Conservation (phyloP, 1,140 invertebrate genomes). For the Calephelis nemesis region DNA sequence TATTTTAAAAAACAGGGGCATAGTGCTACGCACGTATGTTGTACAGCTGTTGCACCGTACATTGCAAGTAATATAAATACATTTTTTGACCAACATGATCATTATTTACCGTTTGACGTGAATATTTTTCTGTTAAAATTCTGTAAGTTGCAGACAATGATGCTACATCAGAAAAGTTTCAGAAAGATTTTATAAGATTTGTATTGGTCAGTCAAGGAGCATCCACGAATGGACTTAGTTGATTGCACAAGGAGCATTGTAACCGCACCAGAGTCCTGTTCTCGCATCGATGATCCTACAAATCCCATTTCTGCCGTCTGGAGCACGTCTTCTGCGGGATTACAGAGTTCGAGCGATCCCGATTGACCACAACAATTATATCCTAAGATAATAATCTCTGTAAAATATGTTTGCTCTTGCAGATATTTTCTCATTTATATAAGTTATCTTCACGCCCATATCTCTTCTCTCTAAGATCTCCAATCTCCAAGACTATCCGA, state of each 20-base stretch:
- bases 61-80: too few relatives aligned
- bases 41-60: too few relatives aligned
- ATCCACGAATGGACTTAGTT: constrained; percentile 25
- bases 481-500: too few relatives aligned
- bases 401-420: constrained; percentile 1
- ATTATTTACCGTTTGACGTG: too few relatives aligned
- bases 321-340: constrained; percentile 61
- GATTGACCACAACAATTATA: constrained; percentile 46
- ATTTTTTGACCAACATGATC: too few relatives aligned
- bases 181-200: background rate
- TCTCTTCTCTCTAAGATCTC: too few relatives aligned
- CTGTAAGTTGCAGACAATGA: too few relatives aligned
- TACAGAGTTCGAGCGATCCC: constrained; percentile 49
- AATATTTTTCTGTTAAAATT: too few relatives aligned
- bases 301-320: constrained; percentile 52
- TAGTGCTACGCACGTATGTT: too few relatives aligned
- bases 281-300: constrained; percentile 57
- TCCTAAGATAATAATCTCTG: constrained; percentile 17
- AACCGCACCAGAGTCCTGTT: constrained; percentile 50
- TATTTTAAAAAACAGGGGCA: too few relatives aligned
- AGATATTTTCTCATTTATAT: background rate
- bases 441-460: too few relatives aligned
- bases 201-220: background rate
- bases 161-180: constrained; percentile 21
- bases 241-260: constrained; percentile 42